Percentiles rank a stretch among this genome's conserved stretches.
Evolutionary conservation across 2,888 invertebrate species (phyloP).

Genomic region (Blastobasis lacticolella): DNA sequence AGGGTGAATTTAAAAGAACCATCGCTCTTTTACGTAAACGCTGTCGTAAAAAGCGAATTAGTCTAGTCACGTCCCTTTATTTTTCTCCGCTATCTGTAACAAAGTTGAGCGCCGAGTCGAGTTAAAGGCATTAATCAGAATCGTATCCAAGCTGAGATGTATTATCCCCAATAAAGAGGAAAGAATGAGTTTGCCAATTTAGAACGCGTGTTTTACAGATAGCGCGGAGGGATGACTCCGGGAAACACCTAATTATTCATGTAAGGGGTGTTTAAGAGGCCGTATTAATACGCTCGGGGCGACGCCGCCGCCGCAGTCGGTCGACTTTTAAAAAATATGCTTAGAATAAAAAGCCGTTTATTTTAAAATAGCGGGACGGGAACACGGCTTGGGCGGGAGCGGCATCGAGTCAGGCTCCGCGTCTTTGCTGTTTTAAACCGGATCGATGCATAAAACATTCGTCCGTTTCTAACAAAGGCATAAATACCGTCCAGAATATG

Average conservation of each 20-base stretch:
- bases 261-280: slow-evolving; percentile 66
- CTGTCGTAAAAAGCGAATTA: slow-evolving; percentile 56
- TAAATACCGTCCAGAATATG: too few species aligned
- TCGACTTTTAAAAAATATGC: slow-evolving; percentile 54
- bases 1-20: slow-evolving; percentile 15
- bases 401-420: slow-evolving; percentile 26
- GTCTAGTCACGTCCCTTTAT: slow-evolving; percentile 69
- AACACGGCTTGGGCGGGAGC: slow-evolving; percentile 65
- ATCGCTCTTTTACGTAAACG: slow-evolving; percentile 31
- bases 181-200: slow-evolving; percentile 71
- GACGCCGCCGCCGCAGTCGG: slow-evolving; percentile 13
- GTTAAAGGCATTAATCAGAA: slow-evolving; percentile 69
- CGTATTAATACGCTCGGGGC: slow-evolving; percentile 57
- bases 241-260: slow-evolving; percentile 72
- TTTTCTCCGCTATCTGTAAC: slow-evolving; percentile 67
- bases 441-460: slow-evolving; percentile 40
- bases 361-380: slow-evolving; percentile 51
- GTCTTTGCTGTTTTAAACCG: slow-evolving; percentile 48
- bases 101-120: slow-evolving; percentile 56
- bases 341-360: slow-evolving; percentile 52
- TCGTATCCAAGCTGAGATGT: slow-evolving; percentile 60
- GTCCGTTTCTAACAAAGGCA: too few species aligned
- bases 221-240: slow-evolving; percentile 55
- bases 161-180: slow-evolving; percentile 71
- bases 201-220: slow-evolving; percentile 69